phyloP scores from a whole-genome alignment of 2,888 invertebrate genomes.

The Steinernema scapterisci region DNA sequence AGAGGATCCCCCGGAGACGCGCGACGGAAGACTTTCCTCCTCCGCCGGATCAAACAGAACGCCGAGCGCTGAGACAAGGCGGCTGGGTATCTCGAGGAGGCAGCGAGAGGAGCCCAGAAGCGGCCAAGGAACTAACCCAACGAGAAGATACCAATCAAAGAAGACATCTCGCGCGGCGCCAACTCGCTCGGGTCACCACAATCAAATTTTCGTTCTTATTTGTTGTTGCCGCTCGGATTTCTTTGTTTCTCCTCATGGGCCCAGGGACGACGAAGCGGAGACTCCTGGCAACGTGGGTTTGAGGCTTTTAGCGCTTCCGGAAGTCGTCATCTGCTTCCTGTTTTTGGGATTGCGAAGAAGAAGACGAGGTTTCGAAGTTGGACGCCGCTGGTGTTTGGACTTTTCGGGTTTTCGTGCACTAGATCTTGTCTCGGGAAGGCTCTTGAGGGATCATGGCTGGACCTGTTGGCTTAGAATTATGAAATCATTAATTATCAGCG shows the following conservation, averaged over 20 bases:
- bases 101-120: too few species aligned
- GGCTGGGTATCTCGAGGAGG: neutral
- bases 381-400: too few species aligned
- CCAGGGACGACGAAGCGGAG: neutral
- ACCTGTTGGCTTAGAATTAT: too few species aligned
- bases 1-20: slow-evolving; percentile 31
- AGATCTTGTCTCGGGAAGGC: too few species aligned
- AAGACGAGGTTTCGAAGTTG: neutral
- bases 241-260: too few species aligned
- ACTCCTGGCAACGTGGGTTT: neutral
- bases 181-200: slow-evolving; percentile 16
- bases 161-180: neutral
- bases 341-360: neutral
- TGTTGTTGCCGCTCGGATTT: neutral
- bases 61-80: neutral
- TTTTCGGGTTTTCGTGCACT: too few species aligned
- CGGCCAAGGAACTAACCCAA: neutral
- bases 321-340: slow-evolving; percentile 27
- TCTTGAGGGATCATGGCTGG: too few species aligned
- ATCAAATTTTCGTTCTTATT: slow-evolving; percentile 28
- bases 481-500: too few species aligned
- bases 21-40: slow-evolving; percentile 25
- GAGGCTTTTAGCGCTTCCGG: slow-evolving; percentile 22
- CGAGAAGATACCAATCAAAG: slow-evolving; percentile 15
- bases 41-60: slow-evolving; percentile 28